These are phyloP conservation scores for Caenorhabditis sp. DNA, from an alignment of 2,888 invertebrate genomes.

Conservation along the genomic window DNA sequence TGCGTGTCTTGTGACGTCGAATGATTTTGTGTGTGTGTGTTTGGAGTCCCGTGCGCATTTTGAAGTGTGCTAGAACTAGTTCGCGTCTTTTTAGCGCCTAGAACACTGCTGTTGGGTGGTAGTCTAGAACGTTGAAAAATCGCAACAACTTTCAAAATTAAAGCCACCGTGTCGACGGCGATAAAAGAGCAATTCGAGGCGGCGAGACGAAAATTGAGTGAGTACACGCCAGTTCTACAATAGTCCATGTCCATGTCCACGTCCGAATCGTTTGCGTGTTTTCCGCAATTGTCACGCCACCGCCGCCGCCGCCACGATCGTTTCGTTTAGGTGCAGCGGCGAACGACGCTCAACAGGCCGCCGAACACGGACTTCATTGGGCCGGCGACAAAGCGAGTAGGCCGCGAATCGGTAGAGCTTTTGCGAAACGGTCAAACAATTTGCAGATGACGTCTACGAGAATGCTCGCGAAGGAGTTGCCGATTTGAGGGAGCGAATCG, in stretches of 20 bases:
- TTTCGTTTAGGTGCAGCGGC: conserved; percentile 50
- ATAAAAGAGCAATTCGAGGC: conserved; percentile 48
- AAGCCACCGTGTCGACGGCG: conserved; percentile 45
- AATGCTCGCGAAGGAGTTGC: conserved; percentile 38
- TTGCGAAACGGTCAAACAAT: no score
- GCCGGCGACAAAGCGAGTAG: conserved; percentile 39
- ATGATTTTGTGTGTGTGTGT: neutral
- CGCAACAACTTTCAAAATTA: conserved; percentile 9
- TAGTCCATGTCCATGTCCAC: conserved; percentile 21
- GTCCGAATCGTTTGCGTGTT: conserved; percentile 1
- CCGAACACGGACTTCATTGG: conserved; percentile 40
- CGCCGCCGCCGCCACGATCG: no score
- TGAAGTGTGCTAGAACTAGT: neutral
- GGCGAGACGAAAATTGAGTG: conserved; percentile 31
- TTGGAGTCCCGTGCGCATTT: neutral
- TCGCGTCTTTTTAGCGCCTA: neutral
- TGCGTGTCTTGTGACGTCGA: conserved; percentile 1
- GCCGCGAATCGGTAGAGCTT: conserved; percentile 13
- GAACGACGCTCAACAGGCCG: conserved; percentile 25
- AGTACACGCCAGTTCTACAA: no score
- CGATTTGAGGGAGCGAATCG: conserved; percentile 38
- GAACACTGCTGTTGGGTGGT: neutral
- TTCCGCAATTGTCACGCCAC: no score
- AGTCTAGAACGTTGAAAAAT: neutral
- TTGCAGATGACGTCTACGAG: conserved; percentile 34